A percentile compares a stretch with the other conserved stretches of the same genome.
Conservation (phyloP, 2,797 vertebrate species). For the Alfaro cultratus region DNA sequence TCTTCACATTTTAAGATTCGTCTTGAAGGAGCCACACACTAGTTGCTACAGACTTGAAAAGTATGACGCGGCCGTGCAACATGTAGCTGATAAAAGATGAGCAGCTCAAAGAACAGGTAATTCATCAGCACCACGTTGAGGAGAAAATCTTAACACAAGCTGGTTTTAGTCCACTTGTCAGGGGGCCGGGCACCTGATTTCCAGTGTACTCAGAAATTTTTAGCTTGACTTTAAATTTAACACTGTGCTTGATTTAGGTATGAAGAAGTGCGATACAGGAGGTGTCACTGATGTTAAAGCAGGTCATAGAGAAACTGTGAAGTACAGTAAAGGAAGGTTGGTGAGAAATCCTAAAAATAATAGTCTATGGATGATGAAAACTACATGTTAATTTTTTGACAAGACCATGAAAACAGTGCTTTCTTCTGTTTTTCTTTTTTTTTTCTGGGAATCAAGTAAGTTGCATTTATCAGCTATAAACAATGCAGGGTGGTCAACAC, state of each 20-base stretch:
- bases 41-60: slow-evolving; percentile 78
- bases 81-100: slow-evolving; percentile 71
- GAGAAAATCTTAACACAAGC: neutral
- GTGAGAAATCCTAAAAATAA: neutral
- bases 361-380: neutral
- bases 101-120: slow-evolving; percentile 27
- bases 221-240: neutral
- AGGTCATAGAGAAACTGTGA: neutral
- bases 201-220: neutral
- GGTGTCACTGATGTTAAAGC: neutral
- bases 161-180: neutral
- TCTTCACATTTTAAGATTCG: neutral
- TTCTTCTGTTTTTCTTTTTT: neutral
- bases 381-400: neutral
- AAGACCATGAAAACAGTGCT: neutral
- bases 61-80: slow-evolving; percentile 68
- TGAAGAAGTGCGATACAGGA: neutral
- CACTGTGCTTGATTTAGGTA: neutral
- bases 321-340: neutral
- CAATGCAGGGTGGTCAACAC: too few species aligned
- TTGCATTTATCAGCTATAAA: too few species aligned
- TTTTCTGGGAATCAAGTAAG: neutral
- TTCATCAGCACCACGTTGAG: slow-evolving; percentile 28
- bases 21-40: slow-evolving; percentile 47
- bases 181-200: neutral